Evolutionary conservation across 2,888 invertebrate species (phyloP), one percentile per base, ranked within the genome.

Genomic region (Apotomis turbidana): DNA sequence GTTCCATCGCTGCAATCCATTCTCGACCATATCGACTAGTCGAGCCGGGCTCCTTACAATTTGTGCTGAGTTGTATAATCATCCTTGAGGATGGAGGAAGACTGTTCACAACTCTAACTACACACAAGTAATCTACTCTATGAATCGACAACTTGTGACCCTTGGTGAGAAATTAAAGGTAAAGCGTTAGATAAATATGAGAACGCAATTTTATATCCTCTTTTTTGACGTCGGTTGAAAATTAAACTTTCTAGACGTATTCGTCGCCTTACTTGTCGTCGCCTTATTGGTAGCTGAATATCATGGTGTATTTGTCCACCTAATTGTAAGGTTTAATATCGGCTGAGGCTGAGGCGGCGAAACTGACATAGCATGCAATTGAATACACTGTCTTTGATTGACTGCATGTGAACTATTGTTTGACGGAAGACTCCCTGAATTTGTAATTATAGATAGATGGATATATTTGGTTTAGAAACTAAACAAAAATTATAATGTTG

Each of bases 1-100:
- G 67, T 9, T 54, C 38, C 60, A 13, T 10, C 55, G 54, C 15
- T 55, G 66, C 64, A 27, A 46, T n/a, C 44, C 44, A 66, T 66
- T 57, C 12, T 55, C 44, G 27, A 57, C 66, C 46, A 54, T 66
- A 5, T 57, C 55, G 55, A 57, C 66, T 46, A 64, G 5, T 27
- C 44, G 27, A 64, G 1, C n/a, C 66, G n/a, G 46, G 55, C 3
- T 46, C 57, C 66, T 66, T 57, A 27, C 57, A n/a, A 46, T 55
- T 57, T n/a, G 8, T 8, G 6, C 5, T n/a, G 15, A 27, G 44
- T 46, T 0, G 55, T n/a, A 57, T 46, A 55, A 57, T 10, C 4
- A 46, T 44, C 54, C 51, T 64, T 44, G 5, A 5, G 8, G 2
- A 27, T 10, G 9, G 38, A 54, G 9, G 38, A 2, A 54, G 27